Evolutionary conservation across 2,888 invertebrate species (phyloP).

Genomic region (Archips xylosteana): DNA sequence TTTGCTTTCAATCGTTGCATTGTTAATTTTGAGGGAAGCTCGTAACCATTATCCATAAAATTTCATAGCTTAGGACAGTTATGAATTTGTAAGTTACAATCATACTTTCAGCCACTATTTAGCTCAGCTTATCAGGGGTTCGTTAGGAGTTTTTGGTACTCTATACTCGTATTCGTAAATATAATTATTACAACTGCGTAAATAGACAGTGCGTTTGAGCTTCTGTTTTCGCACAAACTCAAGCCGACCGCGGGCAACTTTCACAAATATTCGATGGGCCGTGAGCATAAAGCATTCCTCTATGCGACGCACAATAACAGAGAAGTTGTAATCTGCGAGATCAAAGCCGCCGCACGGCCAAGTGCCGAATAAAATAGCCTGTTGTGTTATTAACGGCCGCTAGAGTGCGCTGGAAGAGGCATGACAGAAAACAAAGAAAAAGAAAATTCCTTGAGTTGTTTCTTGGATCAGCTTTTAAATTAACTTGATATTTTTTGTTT

Average conservation of each 20-base stretch:
- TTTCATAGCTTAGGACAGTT: too few species aligned
- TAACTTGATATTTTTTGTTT: neutral
- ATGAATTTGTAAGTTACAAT: too few species aligned
- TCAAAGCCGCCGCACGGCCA: slow-evolving; percentile 78
- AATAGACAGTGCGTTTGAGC: neutral
- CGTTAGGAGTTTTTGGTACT: neutral
- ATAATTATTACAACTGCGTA: neutral
- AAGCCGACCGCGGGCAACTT: slow-evolving; percentile 18
- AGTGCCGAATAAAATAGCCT: slow-evolving; percentile 77
- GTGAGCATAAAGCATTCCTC: slow-evolving; percentile 47
- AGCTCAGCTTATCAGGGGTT: too few species aligned
- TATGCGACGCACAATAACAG: slow-evolving; percentile 51
- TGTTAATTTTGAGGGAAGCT: too few species aligned
- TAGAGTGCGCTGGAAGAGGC: slow-evolving; percentile 62
- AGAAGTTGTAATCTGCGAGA: slow-evolving; percentile 76
- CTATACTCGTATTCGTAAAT: neutral
- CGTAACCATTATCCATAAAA: too few species aligned
- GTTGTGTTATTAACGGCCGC: slow-evolving; percentile 83
- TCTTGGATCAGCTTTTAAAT: neutral
- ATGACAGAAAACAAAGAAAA: neutral
- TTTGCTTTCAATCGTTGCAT: too few species aligned
- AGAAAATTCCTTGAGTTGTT: neutral
- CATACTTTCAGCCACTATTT: too few species aligned
- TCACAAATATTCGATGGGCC: slow-evolving; percentile 33
- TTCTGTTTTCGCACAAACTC: neutral